These are phyloP conservation scores for Lobophora halterata DNA, from an alignment of 2,888 invertebrate species.

Conservation along the genomic window DNA sequence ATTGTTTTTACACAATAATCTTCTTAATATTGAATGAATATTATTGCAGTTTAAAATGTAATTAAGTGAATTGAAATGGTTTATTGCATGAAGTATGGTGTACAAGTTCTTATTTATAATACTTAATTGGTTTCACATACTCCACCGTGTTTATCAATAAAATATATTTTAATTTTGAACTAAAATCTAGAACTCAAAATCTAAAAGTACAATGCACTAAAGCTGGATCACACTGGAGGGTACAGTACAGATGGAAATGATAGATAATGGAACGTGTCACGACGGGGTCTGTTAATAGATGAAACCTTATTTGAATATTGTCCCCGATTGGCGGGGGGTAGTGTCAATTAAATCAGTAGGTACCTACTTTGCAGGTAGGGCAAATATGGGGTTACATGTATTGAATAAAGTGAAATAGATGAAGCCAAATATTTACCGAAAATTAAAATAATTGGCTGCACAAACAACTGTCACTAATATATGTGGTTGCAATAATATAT, in stretches of 20 bases:
- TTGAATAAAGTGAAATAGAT: slow-evolving; percentile 24
- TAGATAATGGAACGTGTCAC: slow-evolving; percentile 74
- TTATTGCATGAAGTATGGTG: too few species aligned
- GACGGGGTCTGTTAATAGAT: slow-evolving; percentile 72
- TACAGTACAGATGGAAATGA: slow-evolving; percentile 64
- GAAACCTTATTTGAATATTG: slow-evolving; percentile 80
- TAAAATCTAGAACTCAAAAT: too few species aligned
- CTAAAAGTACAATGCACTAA: slow-evolving; percentile 9
- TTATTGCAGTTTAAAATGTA: too few species aligned
- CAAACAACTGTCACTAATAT: background rate
- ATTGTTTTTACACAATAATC: too few species aligned
- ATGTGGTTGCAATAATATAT: too few species aligned
- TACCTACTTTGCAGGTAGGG: slow-evolving; percentile 59
- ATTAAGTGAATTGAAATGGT: too few species aligned
- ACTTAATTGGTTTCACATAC: too few species aligned
- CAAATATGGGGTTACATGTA: slow-evolving; percentile 34
- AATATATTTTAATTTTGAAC: background rate
- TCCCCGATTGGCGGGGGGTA: slow-evolving; percentile 68
- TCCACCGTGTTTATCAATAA: too few species aligned
- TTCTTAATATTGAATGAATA: too few species aligned
- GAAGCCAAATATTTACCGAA: slow-evolving; percentile 19
- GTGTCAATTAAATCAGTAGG: slow-evolving; percentile 68
- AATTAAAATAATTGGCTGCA: slow-evolving; percentile 14
- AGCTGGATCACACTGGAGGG: slow-evolving; percentile 47
- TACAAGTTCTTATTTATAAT: too few species aligned